Conservation (phyloP, 2,888 invertebrate genomes). For the Platerodrilus igneus region DNA sequence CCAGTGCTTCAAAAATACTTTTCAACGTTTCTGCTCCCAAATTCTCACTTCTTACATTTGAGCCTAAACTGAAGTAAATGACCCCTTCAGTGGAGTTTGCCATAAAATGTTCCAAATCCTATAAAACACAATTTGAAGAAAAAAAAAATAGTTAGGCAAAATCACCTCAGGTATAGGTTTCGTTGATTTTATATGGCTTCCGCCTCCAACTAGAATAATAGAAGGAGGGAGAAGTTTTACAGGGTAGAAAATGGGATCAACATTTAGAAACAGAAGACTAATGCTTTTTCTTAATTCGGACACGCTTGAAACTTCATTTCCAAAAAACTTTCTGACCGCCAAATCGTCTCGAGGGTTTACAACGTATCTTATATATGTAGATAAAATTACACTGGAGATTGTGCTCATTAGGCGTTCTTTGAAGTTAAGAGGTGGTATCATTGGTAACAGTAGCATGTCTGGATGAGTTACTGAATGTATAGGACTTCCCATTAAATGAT, state of each 20-base stretch:
- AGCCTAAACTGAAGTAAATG: constrained; percentile 48
- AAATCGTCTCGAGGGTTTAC: constrained; percentile 19
- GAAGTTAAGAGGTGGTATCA: constrained; percentile 33
- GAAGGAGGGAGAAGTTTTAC: constrained; percentile 38
- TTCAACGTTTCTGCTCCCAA: constrained; percentile 37
- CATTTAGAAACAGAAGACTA: constrained; percentile 39
- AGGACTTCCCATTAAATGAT: constrained; percentile 38
- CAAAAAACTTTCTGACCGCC: constrained; percentile 35
- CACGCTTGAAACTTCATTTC: constrained; percentile 32
- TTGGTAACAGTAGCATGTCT: constrained; percentile 33
- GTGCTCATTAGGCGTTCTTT: constrained; percentile 30
- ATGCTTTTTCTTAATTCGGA: constrained; percentile 34
- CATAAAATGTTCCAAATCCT: constrained; percentile 42
- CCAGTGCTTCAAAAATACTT: constrained; percentile 40
- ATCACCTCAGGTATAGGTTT: constrained; percentile 35
- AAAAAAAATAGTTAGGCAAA: not conserved
- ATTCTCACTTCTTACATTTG: constrained; percentile 40
- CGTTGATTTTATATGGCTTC: constrained; percentile 31
- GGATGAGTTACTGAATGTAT: constrained; percentile 40
- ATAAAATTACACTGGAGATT: too few species aligned
- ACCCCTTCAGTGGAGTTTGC: constrained; percentile 42
- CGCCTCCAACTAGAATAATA: constrained; percentile 38
- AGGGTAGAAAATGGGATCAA: constrained; percentile 38
- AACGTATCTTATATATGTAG: not conserved
- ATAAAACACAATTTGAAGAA: constrained; percentile 2